Conservation (phyloP, 1,140 invertebrate genomes). For the Pseudomyrmex pallidus region DNA sequence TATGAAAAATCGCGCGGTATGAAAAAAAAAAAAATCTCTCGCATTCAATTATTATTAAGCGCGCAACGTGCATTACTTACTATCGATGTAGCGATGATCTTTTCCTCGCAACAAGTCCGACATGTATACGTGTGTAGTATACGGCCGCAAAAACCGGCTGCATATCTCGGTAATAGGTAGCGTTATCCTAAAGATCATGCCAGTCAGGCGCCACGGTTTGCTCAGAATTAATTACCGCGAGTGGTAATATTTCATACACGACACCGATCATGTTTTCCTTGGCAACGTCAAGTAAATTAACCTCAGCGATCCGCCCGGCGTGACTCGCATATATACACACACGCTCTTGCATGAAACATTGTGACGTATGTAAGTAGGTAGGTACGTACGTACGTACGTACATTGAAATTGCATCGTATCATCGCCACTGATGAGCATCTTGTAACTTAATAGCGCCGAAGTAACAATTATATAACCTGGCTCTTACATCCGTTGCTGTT, state of each 20-base stretch:
- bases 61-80: neutral
- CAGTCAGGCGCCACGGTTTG: slow-evolving; percentile 13
- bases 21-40: neutral
- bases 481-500: slow-evolving; percentile 18
- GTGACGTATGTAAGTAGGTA: neutral
- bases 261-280: slow-evolving; percentile 64
- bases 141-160: slow-evolving; percentile 11
- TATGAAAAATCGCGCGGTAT: too few species aligned
- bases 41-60: slow-evolving; percentile 18
- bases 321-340: slow-evolving; percentile 11
- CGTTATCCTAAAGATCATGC: slow-evolving; percentile 31
- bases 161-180: slow-evolving; percentile 31
- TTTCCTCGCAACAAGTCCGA: too few species aligned
- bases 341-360: slow-evolving; percentile 53
- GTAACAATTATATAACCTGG: slow-evolving; percentile 58
- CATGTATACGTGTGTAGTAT: neutral
- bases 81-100: too few species aligned
- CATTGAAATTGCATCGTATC: slow-evolving; percentile 62
- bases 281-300: slow-evolving; percentile 57
- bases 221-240: slow-evolving; percentile 30
- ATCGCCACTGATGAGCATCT: slow-evolving; percentile 26
- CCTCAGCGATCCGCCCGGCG: slow-evolving; percentile 34
- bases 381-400: neutral
- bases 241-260: slow-evolving; percentile 20
- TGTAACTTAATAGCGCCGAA: slow-evolving; percentile 29